Percentiles rank a stretch among this genome's conserved stretches.
Evolutionary conservation across 2,888 invertebrate genomes (phyloP).

Genomic region (Nasonia oneida): DNA sequence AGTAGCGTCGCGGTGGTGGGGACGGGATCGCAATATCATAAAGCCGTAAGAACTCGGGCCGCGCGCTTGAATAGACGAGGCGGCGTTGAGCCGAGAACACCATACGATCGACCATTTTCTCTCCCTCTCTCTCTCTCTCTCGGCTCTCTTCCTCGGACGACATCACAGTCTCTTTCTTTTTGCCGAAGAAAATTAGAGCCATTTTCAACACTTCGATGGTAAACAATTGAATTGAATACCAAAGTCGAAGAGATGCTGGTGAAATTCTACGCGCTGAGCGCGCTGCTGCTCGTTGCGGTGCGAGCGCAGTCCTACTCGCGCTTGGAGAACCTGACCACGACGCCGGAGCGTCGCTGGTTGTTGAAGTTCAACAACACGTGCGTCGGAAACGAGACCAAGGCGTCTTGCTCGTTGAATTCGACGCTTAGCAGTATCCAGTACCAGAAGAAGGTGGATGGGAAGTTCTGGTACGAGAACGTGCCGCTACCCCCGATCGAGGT

Average conservation of each 20-base stretch:
- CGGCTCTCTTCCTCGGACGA: too few relatives aligned
- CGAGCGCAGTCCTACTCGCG: neutral
- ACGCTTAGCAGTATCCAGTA: neutral
- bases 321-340: neutral
- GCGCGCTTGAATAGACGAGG: constrained; percentile 33
- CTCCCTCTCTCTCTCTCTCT: neutral
- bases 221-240: neutral
- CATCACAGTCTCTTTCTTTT: neutral
- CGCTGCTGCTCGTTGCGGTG: neutral
- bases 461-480: constrained; percentile 65
- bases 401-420: neutral
- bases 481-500: constrained; percentile 69
- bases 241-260: neutral
- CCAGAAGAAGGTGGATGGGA: neutral
- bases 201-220: neutral
- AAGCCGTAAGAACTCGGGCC: neutral
- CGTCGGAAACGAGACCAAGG: too few relatives aligned
- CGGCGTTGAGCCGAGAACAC: constrained; percentile 28
- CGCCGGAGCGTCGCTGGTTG: neutral
- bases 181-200: neutral
- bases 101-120: neutral
- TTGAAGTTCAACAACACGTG: neutral
- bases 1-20: constrained; percentile 32
- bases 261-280: neutral
- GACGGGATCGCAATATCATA: constrained; percentile 16